Base-by-base conservation (phyloP, 2,113 vertebrate genomes). In the Macquaria australasica region DNA sequence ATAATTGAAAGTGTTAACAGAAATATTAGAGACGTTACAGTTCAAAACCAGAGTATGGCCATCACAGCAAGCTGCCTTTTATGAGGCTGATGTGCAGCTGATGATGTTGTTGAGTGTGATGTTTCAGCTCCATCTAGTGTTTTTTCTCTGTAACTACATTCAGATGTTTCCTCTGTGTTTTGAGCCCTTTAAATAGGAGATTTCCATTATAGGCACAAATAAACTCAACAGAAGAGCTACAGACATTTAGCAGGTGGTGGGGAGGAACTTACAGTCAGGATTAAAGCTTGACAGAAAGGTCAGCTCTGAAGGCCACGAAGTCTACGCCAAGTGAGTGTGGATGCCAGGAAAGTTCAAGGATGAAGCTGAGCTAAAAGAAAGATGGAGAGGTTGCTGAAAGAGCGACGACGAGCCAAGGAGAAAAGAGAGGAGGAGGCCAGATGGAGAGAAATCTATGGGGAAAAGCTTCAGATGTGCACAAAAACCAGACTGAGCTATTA, bases 81-180 rank as follows among this genome's bases (percentile, higher is more conserved):
- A 8, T 41, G 16, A 58, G n/a, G 10, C 77, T 56, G 6, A 1
- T 21, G 48, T 56, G 53, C 43, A 23, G 5, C 51, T 66, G 39
- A 21, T 28, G 55, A n/a, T 68, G 25, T 1, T 76, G 45, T 1
- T 14, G 56, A 12, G 1, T 66, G 62, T 73, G 68, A 21, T 63
- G 62, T 56, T 3, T 50, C 34, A 67, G 68, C 88, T 0, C 90
- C 86, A 88, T 73, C 94, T 89, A 81, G 87, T 78, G 94, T 9
- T 23, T 0, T 0, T 8, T 76, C 8, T 1, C 21, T 48, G 2
- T 0, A 85, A 64, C 82, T 79, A 60, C 87, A 89, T 6, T 0
- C 0, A 1, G 8, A 15, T 5, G 20, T 50, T 14, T 59, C 28
- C 23, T 55, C 23, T 0, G 12, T 1, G 23, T 11, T 34, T 51